A percentile compares a stretch with the other conserved stretches of the same genome.
Conservation (phyloP, 1,140 invertebrate species). For the Bombus fervidus region DNA sequence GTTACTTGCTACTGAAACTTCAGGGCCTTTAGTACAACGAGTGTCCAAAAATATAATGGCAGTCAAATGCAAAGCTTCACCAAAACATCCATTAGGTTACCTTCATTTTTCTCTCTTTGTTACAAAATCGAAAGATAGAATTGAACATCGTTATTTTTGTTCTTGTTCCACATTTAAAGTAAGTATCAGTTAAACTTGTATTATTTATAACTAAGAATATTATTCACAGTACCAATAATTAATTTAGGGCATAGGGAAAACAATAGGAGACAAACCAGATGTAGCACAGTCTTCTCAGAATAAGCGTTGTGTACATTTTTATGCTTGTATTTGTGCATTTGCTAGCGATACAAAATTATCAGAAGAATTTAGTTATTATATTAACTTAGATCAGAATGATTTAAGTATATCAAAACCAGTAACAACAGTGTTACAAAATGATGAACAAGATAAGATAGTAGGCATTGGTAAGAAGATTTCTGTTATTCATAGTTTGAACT, state of each 20-base stretch:
- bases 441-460: conserved; percentile 76
- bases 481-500: not conserved
- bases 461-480: conserved; percentile 74
- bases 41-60: conserved; percentile 91
- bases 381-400: conserved; percentile 83
- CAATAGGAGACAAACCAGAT: conserved; percentile 69
- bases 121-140: conserved; percentile 82
- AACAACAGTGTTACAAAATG: conserved; percentile 64
- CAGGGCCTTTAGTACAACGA: conserved; percentile 88
- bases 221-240: conserved; percentile 9
- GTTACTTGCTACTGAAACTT: conserved; percentile 85
- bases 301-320: conserved; percentile 85
- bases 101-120: conserved; percentile 88
- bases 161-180: conserved; percentile 86
- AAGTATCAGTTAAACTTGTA: conserved; percentile 29
- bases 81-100: conserved; percentile 89
- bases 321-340: conserved; percentile 91
- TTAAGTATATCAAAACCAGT: conserved; percentile 68
- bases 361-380: conserved; percentile 88
- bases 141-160: conserved; percentile 86
- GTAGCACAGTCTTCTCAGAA: conserved; percentile 47
- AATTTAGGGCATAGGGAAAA: conserved; percentile 65
- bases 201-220: not conserved
- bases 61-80: conserved; percentile 88
- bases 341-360: conserved; percentile 87